Percentiles rank a stretch among this genome's conserved stretches.
These are phyloP conservation scores for Indri indri DNA, from an alignment of 2,113 vertebrate genomes.

Conservation along the genomic window DNA sequence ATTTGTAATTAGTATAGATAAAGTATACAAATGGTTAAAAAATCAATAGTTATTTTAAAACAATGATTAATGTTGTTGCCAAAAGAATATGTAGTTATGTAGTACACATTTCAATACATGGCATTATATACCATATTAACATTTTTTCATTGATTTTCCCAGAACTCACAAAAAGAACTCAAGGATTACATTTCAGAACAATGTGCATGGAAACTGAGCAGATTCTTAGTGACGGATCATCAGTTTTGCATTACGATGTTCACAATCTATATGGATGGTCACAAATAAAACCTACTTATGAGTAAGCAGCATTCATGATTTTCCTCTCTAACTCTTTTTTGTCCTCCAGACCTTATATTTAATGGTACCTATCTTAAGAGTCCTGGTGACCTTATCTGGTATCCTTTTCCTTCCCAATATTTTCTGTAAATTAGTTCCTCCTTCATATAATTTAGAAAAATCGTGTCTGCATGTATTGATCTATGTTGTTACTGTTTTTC, in stretches of 20 bases:
- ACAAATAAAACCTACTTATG: slow-evolving; percentile 86
- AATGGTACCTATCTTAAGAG: background rate
- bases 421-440: background rate
- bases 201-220: slow-evolving; percentile 93
- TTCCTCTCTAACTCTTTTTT: background rate
- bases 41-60: background rate
- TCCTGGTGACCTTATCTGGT: background rate
- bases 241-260: slow-evolving; percentile 89
- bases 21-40: background rate
- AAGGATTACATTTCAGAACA: slow-evolving; percentile 89
- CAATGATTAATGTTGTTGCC: background rate
- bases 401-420: background rate
- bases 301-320: slow-evolving; percentile 76
- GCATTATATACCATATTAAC: background rate
- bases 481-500: background rate
- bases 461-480: background rate
- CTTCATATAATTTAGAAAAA: background rate
- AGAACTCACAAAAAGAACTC: slow-evolving; percentile 86
- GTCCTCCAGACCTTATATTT: background rate
- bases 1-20: background rate
- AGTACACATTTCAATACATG: background rate
- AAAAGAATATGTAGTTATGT: background rate
- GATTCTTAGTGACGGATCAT: slow-evolving; percentile 85
- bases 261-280: slow-evolving; percentile 90
- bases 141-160: background rate